Conservation (phyloP, 2,797 vertebrate genomes). For the Chrosomus eos region DNA sequence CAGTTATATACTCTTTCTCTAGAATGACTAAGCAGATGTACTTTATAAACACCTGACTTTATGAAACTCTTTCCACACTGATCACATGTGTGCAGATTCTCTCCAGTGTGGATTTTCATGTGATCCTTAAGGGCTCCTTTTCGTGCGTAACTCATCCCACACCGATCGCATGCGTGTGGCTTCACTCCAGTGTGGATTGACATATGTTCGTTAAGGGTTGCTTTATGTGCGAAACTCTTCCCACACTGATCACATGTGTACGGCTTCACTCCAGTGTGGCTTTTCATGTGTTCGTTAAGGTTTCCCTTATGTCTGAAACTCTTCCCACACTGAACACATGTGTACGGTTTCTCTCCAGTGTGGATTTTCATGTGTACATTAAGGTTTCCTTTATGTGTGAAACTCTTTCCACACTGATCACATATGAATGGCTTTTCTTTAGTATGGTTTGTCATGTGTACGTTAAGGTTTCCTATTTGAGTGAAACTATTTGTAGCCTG, state of each 20-base stretch:
- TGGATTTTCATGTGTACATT: constrained; percentile 7
- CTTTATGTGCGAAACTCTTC: neutral
- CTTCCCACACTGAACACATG: neutral
- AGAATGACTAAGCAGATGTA: constrained; percentile 11
- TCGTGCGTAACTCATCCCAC: neutral
- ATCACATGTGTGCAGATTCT: neutral
- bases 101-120: constrained; percentile 11
- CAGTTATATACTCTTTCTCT: neutral
- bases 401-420: constrained; percentile 3
- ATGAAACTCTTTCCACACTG: neutral
- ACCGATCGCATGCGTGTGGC: neutral
- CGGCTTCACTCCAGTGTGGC: neutral
- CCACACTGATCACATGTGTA: neutral
- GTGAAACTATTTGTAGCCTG: neutral
- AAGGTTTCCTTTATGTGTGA: neutral
- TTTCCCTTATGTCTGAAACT: neutral
- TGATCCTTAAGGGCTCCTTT: constrained; percentile 10
- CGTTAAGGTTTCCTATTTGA: neutral
- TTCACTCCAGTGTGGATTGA: constrained; percentile 5
- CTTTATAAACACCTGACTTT: neutral
- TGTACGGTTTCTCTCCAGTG: neutral
- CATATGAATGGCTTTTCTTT: neutral
- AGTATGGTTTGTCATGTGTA: neutral
- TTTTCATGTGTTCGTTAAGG: neutral
- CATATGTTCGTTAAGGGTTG: neutral